Base-by-base conservation (phyloP, 2,888 invertebrate species). In the Thecophora atra region DNA sequence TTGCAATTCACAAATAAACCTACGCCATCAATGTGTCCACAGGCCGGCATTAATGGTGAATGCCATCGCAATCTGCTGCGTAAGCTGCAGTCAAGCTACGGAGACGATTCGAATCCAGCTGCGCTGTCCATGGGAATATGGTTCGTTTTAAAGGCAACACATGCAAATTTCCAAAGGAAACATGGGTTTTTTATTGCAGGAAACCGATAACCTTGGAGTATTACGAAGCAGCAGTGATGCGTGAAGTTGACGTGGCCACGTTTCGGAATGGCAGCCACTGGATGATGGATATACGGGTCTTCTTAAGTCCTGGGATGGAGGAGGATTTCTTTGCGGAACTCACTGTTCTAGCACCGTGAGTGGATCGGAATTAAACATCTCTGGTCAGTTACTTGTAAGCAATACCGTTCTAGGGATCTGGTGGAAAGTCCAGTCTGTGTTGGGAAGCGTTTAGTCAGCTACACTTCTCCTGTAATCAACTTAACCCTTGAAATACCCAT, bases 91-190 rank as follows among this genome's bases (percentile, higher is more conserved):
- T 93, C 97, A 0, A 96, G 97, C 0, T 99, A 97, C 84, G 88
- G 93, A 44, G 99, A 99, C 99, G 99, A 99, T 85, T 99, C 99
- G 99, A 99, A 98, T 6, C 95, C 97, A 3, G 94, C 98, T 0
- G 95, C 97, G 77, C 97, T 98, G 0, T 96, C 97, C 1, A 90
- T 94, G 79, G 99, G 98, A 63, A 91, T 99, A 71, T 98, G 98
- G 97, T 24, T 24, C 8, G 0, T 17, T 78, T 19, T 30, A 28
- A 13, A 4, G 47, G 24, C 26, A 13, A 62, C 73, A 70, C n/a
- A n/a, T n/a, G n/a, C n/a, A n/a, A n/a, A n/a, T n/a, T n/a, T n/a
- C n/a, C n/a, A n/a, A n/a, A n/a, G n/a, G n/a, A n/a, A n/a, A n/a
- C n/a, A 71, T 78, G 1, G 56, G 56, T 44, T 92, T 92, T 3